A percentile compares a stretch with the other conserved stretches of the same genome.
Conservation (phyloP, 1,140 invertebrate genomes). For the Drosophila bifasciata region DNA sequence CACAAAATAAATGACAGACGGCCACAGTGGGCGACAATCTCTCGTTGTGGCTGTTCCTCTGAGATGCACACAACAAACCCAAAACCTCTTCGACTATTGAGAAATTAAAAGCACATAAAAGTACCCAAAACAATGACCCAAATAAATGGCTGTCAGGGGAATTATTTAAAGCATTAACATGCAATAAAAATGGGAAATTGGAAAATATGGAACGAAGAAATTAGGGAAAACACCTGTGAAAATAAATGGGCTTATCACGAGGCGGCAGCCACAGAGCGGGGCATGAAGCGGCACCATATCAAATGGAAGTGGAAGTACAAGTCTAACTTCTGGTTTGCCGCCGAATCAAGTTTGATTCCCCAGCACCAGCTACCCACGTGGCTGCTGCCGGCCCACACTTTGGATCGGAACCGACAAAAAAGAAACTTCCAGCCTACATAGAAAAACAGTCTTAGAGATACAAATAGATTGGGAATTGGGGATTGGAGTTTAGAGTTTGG, state of each 20-base stretch:
- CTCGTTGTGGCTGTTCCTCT: neutral
- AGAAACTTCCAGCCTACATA: slow-evolving; percentile 50
- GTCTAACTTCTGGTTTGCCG: slow-evolving; percentile 37
- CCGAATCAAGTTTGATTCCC: slow-evolving; percentile 58
- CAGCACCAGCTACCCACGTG: slow-evolving; percentile 46
- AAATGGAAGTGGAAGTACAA: slow-evolving; percentile 37
- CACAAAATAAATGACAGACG: slow-evolving; percentile 8
- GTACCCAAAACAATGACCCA: slow-evolving; percentile 43
- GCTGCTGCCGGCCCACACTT: slow-evolving; percentile 25
- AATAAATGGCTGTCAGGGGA: slow-evolving; percentile 49
- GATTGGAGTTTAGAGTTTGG: slow-evolving; percentile 47
- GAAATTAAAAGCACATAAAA: slow-evolving; percentile 55
- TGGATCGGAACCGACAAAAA: neutral
- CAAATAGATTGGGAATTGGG: slow-evolving; percentile 19
- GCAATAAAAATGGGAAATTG: slow-evolving; percentile 29
- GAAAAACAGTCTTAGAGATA: neutral
- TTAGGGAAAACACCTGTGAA: slow-evolving; percentile 66
- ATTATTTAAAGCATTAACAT: slow-evolving; percentile 46
- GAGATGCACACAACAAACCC: no score
- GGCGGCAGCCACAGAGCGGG: slow-evolving; percentile 42
- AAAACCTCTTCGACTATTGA: slow-evolving; percentile 7
- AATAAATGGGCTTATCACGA: slow-evolving; percentile 67
- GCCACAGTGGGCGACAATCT: slow-evolving; percentile 23
- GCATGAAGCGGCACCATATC: slow-evolving; percentile 40
- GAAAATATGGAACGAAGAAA: slow-evolving; percentile 49